phyloP scores from a whole-genome alignment of 2,113 vertebrate species.

The Planiliza haematocheilus region DNA sequence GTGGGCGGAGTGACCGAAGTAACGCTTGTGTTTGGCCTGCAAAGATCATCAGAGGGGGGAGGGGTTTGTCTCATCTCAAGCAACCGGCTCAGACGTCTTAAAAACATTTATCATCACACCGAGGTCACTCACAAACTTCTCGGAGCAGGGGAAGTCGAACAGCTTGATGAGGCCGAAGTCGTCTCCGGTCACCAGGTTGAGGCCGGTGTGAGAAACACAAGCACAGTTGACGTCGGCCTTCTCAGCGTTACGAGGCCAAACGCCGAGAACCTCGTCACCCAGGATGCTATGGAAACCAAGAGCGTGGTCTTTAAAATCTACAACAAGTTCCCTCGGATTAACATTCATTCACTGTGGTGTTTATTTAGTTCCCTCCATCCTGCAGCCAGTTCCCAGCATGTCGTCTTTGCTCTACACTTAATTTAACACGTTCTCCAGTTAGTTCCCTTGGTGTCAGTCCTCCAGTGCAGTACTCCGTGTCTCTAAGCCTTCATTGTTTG shows the following conservation, averaged over 20 bases:
- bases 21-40: constrained; percentile 97
- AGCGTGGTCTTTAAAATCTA: too few species aligned
- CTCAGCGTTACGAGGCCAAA: constrained; percentile 95
- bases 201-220: constrained; percentile 91
- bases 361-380: too few species aligned
- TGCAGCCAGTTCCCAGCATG: too few species aligned
- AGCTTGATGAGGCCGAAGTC: constrained; percentile 98
- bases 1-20: constrained; percentile 95
- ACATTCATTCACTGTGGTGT: too few species aligned
- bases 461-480: too few species aligned
- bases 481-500: too few species aligned
- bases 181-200: constrained; percentile 93
- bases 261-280: constrained; percentile 94
- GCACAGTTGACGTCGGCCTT: constrained; percentile 96
- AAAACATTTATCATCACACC: too few species aligned
- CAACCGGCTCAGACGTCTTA: too few species aligned
- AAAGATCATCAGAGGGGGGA: not conserved
- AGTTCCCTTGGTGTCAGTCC: too few species aligned
- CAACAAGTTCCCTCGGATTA: too few species aligned
- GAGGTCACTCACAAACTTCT: constrained; percentile 91
- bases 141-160: constrained; percentile 95
- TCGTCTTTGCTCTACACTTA: too few species aligned
- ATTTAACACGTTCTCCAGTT: too few species aligned
- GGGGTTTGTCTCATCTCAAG: not conserved
- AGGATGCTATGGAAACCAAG: constrained; percentile 83